These are phyloP conservation scores for Chrysolina americana DNA, from an alignment of 2,888 invertebrate species.

Conservation along the genomic window DNA sequence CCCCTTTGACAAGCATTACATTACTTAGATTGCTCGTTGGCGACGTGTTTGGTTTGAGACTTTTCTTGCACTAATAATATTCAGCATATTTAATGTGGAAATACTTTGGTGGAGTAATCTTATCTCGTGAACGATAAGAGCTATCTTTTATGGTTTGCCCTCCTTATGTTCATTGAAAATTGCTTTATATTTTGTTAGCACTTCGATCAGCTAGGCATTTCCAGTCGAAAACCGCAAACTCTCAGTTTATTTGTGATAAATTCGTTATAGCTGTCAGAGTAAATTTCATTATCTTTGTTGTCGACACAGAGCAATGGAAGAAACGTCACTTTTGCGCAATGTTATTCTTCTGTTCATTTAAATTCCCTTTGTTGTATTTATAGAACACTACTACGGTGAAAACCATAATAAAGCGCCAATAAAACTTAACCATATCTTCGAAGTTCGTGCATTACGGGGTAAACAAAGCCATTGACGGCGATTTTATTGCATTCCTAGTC, in stretches of 20 bases:
- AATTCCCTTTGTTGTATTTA: background rate
- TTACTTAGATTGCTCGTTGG: background rate
- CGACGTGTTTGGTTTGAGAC: constrained; percentile 7
- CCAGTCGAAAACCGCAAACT: constrained; percentile 24
- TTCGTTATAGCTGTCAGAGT: constrained; percentile 1
- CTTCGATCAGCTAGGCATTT: constrained; percentile 15
- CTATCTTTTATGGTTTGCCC: constrained; percentile 46
- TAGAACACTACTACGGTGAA: background rate
- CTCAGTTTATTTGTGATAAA: constrained; percentile 16
- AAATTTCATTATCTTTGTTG: background rate
- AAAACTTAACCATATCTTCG: background rate
- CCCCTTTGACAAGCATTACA: constrained; percentile 15
- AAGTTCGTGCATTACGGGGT: constrained; percentile 8
- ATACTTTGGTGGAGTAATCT: constrained; percentile 38
- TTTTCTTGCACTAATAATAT: constrained; percentile 22
- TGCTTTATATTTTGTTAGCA: constrained; percentile 14
- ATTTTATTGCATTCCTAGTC: background rate
- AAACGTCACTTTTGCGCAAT: constrained; percentile 3
- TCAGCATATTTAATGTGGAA: constrained; percentile 19
- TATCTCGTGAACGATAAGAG: constrained; percentile 46
- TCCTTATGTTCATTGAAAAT: constrained; percentile 37
- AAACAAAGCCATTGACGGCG: background rate
- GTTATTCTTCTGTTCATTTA: background rate
- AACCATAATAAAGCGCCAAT: constrained; percentile 4
- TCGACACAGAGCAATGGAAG: background rate